These are phyloP conservation scores for Taenaris catops DNA, from an alignment of 2,888 invertebrate genomes.

Conservation along the genomic window DNA sequence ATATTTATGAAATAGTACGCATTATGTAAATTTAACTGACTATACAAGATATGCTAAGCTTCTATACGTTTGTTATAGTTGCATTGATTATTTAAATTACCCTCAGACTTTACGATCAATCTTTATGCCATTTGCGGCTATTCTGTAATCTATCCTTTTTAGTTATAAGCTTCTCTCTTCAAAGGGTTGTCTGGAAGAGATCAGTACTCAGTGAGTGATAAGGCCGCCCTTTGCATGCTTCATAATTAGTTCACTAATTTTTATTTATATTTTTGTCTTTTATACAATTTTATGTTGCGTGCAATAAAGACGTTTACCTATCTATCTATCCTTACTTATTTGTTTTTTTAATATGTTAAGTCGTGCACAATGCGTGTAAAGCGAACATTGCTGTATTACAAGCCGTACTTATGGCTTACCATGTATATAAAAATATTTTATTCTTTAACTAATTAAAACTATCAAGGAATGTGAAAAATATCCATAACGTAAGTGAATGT, in stretches of 20 bases:
- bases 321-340: too few relatives aligned
- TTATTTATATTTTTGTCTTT: too few relatives aligned
- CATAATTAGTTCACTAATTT: background rate
- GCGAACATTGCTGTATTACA: background rate
- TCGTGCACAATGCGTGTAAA: background rate
- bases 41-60: background rate
- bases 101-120: background rate
- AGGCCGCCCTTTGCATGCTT: too few relatives aligned
- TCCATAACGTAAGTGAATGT: too few relatives aligned
- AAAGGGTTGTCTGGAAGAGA: too few relatives aligned
- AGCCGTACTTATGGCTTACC: too few relatives aligned
- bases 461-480: background rate
- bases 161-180: too few relatives aligned
- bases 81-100: background rate
- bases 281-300: background rate
- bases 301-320: too few relatives aligned
- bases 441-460: background rate
- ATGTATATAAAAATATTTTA: background rate
- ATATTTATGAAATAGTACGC: too few relatives aligned
- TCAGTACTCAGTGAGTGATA: too few relatives aligned
- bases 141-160: conserved; percentile 3
- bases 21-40: background rate
- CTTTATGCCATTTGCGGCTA: background rate
- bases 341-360: background rate
- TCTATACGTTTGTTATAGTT: background rate